These are phyloP conservation scores for Trichosurus vulpecula DNA, from an alignment of 2,797 vertebrate species.

Conservation along the genomic window DNA sequence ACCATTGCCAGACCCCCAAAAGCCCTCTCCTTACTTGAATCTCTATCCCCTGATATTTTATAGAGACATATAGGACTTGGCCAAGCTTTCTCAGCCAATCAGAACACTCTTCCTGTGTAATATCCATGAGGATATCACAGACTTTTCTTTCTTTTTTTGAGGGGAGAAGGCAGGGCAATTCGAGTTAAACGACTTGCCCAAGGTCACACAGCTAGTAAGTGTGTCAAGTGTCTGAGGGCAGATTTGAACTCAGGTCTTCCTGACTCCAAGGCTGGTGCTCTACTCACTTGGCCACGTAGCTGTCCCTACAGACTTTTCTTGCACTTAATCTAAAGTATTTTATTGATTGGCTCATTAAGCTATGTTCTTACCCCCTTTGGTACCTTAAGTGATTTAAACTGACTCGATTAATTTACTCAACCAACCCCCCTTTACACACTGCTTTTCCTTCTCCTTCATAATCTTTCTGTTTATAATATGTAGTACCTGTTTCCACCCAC, in stretches of 20 bases:
- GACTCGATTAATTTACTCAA: not conserved
- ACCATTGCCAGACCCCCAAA: not conserved
- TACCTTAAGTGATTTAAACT: not conserved
- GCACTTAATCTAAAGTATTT: not conserved
- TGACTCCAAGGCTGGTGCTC: no score
- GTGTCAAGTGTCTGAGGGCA: no score
- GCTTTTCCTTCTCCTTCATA: not conserved
- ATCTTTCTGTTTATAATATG: not conserved
- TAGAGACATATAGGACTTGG: not conserved
- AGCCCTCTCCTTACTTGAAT: not conserved
- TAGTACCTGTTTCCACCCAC: not conserved
- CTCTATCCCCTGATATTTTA: not conserved
- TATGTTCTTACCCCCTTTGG: not conserved
- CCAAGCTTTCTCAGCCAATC: not conserved
- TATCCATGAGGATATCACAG: not conserved
- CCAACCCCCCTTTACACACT: not conserved
- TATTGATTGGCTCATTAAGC: not conserved
- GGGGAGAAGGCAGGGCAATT: no score
- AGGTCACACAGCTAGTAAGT: no score
- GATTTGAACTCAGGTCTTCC: no score
- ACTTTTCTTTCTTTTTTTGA: no score
- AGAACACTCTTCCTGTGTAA: not conserved
- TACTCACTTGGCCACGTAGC: no score
- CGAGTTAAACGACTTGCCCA: no score
- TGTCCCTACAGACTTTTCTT: not conserved